Conservation (phyloP, 2,888 invertebrate genomes). For the Drosophila heteroneura region DNA sequence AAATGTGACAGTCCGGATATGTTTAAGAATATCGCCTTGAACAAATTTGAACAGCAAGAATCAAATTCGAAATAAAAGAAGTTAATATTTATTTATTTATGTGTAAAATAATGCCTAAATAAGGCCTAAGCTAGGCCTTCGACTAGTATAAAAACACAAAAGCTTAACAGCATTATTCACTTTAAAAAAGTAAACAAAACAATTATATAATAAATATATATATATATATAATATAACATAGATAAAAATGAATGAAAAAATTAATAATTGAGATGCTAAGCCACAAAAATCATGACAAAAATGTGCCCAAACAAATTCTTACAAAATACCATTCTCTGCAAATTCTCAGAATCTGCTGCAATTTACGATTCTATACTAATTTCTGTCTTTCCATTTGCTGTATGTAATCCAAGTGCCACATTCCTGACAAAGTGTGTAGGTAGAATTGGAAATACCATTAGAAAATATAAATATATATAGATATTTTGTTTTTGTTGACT, state of each 20-base stretch:
- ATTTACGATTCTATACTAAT: not conserved
- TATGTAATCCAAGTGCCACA: conserved; percentile 10
- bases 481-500: conserved; percentile 37
- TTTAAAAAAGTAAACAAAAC: not conserved
- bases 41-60: not conserved
- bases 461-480: not conserved
- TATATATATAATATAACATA: not conserved
- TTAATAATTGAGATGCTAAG: not conserved
- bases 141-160: not conserved
- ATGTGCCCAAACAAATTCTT: not conserved
- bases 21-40: not conserved
- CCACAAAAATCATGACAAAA: not conserved
- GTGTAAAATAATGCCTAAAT: fast-evolving
- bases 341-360: conserved; percentile 1
- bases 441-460: conserved; percentile 6
- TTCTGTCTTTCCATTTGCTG: conserved; percentile 4
- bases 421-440: conserved; percentile 28
- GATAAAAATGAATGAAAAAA: not conserved
- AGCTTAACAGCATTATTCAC: not conserved
- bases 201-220: not conserved
- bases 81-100: not conserved
- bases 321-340: not conserved
- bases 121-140: not conserved
- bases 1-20: not conserved
- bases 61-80: not conserved